A percentile compares a stretch with the other conserved stretches of the same genome.
Conservation (phyloP, 2,888 invertebrate species). For the Andricus quercusramuli region DNA sequence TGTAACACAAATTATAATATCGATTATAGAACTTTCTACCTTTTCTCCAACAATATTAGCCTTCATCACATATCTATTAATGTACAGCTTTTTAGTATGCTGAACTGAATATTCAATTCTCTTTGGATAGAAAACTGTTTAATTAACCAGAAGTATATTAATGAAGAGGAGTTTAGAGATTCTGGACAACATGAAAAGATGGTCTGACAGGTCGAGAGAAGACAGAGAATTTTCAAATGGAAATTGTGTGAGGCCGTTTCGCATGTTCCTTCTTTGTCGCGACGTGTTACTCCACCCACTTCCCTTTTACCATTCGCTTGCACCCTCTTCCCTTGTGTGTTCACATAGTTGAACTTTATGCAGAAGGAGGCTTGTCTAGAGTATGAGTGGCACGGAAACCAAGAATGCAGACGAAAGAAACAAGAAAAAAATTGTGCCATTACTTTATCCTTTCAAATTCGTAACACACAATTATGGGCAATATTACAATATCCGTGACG, state of each 20-base stretch:
- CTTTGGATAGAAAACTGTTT: not conserved
- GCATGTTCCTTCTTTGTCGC: conserved; percentile 27
- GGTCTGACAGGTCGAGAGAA: not conserved
- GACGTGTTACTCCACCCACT: conserved; percentile 38
- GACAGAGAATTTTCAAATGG: conserved; percentile 36
- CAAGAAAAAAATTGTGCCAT: conserved; percentile 3
- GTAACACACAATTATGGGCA: not conserved
- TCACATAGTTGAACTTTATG: conserved; percentile 34
- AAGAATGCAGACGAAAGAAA: conserved; percentile 15
- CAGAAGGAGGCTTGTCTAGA: conserved; percentile 26
- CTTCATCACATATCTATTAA: too few species aligned
- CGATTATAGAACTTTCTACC: too few species aligned
- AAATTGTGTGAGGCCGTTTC: conserved; percentile 27
- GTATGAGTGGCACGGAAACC: not conserved
- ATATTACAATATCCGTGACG: too few species aligned
- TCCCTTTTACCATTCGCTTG: conserved; percentile 20
- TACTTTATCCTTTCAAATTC: conserved; percentile 1
- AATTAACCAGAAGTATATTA: not conserved
- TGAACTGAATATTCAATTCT: not conserved
- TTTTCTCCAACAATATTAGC: too few species aligned
- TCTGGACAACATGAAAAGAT: not conserved
- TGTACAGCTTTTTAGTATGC: not conserved
- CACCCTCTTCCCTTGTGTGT: conserved; percentile 26
- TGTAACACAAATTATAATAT: too few species aligned
- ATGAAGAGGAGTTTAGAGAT: not conserved